Evolutionary conservation across 2,797 vertebrate genomes (phyloP).

Genomic region (Discoglossus pictus): DNA sequence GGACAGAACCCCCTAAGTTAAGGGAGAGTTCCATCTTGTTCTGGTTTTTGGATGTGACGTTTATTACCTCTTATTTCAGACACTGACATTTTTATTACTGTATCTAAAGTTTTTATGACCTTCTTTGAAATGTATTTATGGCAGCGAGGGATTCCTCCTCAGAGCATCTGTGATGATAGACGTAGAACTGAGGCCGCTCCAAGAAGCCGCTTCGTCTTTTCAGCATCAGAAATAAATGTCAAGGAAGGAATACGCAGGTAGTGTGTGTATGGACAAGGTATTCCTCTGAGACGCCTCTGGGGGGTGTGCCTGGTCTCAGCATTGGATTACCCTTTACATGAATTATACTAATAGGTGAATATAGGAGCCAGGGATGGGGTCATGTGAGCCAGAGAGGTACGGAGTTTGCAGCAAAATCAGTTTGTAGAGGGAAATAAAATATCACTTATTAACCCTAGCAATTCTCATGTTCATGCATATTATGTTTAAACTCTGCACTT

Average conservation of each 20-base stretch:
- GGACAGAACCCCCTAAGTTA: not conserved
- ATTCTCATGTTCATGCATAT: too few species aligned
- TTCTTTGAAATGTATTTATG: slow-evolving; percentile 39
- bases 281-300: too few species aligned
- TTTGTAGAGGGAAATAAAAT: too few species aligned
- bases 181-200: not conserved
- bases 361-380: too few species aligned
- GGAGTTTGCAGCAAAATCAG: too few species aligned
- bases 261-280: too few species aligned
- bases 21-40: slow-evolving; percentile 4
- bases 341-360: too few species aligned
- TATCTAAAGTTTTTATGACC: slow-evolving; percentile 40
- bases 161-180: slow-evolving; percentile 17
- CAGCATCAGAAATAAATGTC: slow-evolving; percentile 18
- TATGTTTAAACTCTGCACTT: too few species aligned
- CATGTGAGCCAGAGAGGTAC: too few species aligned
- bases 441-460: too few species aligned
- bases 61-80: slow-evolving; percentile 41
- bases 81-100: slow-evolving; percentile 35
- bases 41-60: slow-evolving; percentile 12
- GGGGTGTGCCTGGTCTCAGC: too few species aligned
- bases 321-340: too few species aligned
- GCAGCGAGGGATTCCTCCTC: slow-evolving; percentile 12
- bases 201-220: not conserved
- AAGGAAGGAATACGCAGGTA: not conserved